Base-by-base conservation (phyloP, 2,888 invertebrate species). In the Tridacna crocea region DNA sequence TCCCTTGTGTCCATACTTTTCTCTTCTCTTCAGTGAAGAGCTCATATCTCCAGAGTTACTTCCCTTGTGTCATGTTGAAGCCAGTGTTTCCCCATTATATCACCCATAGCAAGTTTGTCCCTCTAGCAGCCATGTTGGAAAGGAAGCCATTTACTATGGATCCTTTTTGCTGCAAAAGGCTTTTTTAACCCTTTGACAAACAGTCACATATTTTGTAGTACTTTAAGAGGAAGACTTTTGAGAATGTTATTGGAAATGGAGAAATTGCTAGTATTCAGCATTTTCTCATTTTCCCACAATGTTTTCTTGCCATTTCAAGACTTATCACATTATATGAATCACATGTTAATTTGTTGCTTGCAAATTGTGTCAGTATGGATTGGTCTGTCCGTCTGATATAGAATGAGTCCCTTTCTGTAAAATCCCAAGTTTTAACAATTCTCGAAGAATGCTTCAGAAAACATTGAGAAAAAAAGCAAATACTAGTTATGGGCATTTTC, bases 11-110 rank as follows among this genome's bases (percentile, higher is more conserved):
- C 55, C 48, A 99, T 98, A 17, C 96, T 97, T 88, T 99, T 98
- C 95, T 99, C 99, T n/a, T 99, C 98, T 84, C 97, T 99, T 0
- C 96, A 98, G 95, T 99, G 97, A 95, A 77, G 79, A 36, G 36
- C 36, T 36, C 8, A 8, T 36, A 36, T 8, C 2, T 36, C 36
- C 36, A 36, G 36, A 8, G n/a, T 60, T 60, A 24, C 60, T n/a
- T 24, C 60, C n/a, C 24, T 60, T 55, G 19, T n/a, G 19, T 55
- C 55, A 19, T 19, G 10, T 55, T 19, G 10, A 55, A 1, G n/a
- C n/a, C n/a, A 19, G n/a, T 60, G 60, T 60, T 60, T 22, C 60
- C 60, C 60, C 60, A 6, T 0, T 8, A 8, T 6, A 60, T 60
- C 24, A 11, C 24, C 60, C n/a, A 60, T n/a, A 22, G n/a, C n/a